Percentiles rank a stretch among this genome's conserved stretches.
Conservation (phyloP, 2,797 vertebrate genomes). For the Coreius guichenoti region DNA sequence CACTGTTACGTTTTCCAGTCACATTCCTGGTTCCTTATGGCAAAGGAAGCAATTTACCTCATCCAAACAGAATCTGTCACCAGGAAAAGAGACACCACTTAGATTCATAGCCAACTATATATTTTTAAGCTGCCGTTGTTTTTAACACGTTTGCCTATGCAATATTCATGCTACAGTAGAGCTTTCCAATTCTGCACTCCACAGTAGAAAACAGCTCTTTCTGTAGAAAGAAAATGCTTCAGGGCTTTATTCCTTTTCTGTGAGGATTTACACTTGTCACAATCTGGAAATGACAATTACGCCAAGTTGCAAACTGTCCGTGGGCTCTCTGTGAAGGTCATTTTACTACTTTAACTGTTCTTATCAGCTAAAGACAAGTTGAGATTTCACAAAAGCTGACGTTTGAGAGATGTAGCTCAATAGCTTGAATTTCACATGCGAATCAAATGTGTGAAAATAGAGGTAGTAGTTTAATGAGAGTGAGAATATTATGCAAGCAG, state of each 20-base stretch:
- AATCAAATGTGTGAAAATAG: slow-evolving; percentile 60
- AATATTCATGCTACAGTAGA: slow-evolving; percentile 42
- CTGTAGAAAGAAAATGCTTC: slow-evolving; percentile 15
- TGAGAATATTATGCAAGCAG: slow-evolving; percentile 56
- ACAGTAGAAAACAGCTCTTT: slow-evolving; percentile 5
- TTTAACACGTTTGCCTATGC: slow-evolving; percentile 39
- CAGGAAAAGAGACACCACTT: not conserved
- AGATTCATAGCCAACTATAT: slow-evolving; percentile 22
- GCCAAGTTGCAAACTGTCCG: slow-evolving; percentile 18
- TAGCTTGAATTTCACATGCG: slow-evolving; percentile 55
- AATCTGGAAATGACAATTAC: not conserved
- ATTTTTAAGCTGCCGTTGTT: slow-evolving; percentile 24
- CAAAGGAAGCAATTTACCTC: not conserved
- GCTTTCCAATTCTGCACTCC: slow-evolving; percentile 29
- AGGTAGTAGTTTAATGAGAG: slow-evolving; percentile 64
- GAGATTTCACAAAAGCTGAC: slow-evolving; percentile 39
- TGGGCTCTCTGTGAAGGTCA: not conserved
- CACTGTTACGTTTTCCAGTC: not conserved
- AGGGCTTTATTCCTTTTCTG: slow-evolving; percentile 35
- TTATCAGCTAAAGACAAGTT: slow-evolving; percentile 44
- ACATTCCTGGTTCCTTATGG: not conserved
- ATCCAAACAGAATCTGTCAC: not conserved
- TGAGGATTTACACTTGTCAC: not conserved
- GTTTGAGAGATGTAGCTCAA: slow-evolving; percentile 47
- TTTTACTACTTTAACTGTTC: slow-evolving; percentile 32